phyloP scores from a whole-genome alignment of 2,888 invertebrate genomes.

The Ctenicera cuprea region DNA sequence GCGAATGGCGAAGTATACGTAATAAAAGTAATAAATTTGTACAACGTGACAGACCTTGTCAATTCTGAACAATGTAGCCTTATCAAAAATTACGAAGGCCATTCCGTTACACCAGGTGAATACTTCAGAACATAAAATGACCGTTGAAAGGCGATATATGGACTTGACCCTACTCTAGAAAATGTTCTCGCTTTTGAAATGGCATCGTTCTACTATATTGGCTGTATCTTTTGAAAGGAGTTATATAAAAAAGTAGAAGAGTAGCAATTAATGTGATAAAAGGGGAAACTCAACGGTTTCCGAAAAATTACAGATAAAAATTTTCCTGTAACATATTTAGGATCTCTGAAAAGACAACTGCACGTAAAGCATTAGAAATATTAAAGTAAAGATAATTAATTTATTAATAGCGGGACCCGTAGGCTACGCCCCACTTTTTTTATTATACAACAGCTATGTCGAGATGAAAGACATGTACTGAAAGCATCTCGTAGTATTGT shows the following conservation, averaged over 20 bases:
- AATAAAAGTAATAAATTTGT: conserved; percentile 16
- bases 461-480: no score
- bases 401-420: no score
- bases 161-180: conserved; percentile 10
- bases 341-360: no score
- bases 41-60: neutral
- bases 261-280: neutral
- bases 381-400: no score
- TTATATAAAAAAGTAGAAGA: neutral
- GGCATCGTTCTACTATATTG: neutral
- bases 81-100: conserved; percentile 16
- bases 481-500: no score
- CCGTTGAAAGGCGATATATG: conserved; percentile 21
- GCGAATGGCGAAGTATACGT: neutral
- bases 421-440: no score
- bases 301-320: no score
- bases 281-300: neutral
- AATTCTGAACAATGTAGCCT: conserved; percentile 2
- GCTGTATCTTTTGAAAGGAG: neutral
- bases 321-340: no score
- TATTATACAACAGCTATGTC: no score
- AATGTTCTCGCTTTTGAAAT: conserved; percentile 17
- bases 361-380: no score
- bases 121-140: conserved; percentile 14
- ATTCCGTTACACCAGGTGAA: conserved; percentile 2